Conservation (phyloP, 2,888 invertebrate genomes). For the Noctua comes region DNA sequence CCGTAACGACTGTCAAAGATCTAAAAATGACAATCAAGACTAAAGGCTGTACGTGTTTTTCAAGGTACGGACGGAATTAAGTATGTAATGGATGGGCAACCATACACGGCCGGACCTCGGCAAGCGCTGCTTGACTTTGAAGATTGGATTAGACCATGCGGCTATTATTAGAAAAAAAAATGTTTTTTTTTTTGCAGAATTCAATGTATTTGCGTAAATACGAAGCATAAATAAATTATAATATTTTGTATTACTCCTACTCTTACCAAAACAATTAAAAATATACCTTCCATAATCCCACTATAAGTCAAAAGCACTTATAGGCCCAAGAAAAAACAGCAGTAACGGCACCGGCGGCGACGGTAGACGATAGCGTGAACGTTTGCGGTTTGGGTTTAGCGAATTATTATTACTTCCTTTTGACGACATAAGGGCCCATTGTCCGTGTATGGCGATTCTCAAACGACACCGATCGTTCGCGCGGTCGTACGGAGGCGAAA, state of each 20-base stretch:
- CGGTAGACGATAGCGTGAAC: neutral
- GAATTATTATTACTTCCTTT: neutral
- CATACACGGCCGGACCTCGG: neutral
- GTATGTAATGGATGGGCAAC: neutral
- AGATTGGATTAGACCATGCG: neutral
- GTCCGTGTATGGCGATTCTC: neutral
- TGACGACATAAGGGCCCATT: neutral
- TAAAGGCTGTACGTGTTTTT: neutral
- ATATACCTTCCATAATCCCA: neutral
- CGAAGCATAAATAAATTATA: no score
- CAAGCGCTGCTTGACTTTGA: neutral
- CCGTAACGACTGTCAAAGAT: neutral
- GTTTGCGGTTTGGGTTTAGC: neutral
- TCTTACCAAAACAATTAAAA: no score
- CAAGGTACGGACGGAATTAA: neutral
- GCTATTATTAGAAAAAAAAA: no score
- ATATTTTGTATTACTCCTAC: no score
- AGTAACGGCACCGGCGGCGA: neutral
- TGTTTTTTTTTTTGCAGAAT: no score
- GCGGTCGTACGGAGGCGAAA: no score
- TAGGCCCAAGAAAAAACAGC: neutral
- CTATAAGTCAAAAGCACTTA: neutral
- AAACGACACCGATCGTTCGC: no score
- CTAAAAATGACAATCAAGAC: neutral
- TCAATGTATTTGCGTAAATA: no score